A percentile compares a stretch with the other conserved stretches of the same genome.
phyloP scores from a whole-genome alignment of 2,797 vertebrate genomes.

The Borostomias antarcticus region DNA sequence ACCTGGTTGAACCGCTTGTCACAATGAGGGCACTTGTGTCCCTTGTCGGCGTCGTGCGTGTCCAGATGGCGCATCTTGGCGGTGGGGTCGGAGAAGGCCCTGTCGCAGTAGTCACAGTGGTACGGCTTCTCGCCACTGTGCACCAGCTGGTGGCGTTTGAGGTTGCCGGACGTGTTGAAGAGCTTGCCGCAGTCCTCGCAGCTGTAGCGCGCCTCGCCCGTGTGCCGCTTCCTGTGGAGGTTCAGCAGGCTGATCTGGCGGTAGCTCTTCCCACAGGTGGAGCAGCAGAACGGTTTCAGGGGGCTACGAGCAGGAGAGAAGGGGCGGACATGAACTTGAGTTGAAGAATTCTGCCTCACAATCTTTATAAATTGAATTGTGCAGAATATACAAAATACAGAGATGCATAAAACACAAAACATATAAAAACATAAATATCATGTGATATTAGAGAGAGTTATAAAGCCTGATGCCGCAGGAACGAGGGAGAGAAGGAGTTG shows the following conservation, averaged over 20 bases:
- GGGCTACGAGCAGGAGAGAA: conserved; percentile 72
- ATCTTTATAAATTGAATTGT: too few species aligned
- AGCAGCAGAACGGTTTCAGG: conserved; percentile 93
- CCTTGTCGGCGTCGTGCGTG: conserved; percentile 95
- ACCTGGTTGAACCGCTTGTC: conserved; percentile 99
- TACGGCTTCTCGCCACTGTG: conserved; percentile 98
- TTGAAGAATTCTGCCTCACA: too few species aligned
- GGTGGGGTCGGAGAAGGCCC: conserved; percentile 95
- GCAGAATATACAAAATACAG: too few species aligned
- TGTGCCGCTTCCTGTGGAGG: conserved; percentile 96
- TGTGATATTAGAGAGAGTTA: too few species aligned
- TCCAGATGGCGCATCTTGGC: conserved; percentile 98
- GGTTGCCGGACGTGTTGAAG: conserved; percentile 96
- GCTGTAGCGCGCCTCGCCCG: conserved; percentile 91
- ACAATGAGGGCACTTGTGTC: conserved; percentile 94
- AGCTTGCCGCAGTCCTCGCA: conserved; percentile 93
- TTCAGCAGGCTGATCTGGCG: conserved; percentile 97
- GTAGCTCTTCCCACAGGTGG: conserved; percentile 96
- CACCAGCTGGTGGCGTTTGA: conserved; percentile 96
- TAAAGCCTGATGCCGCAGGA: too few species aligned
- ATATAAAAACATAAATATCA: too few species aligned
- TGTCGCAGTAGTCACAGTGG: conserved; percentile 92
- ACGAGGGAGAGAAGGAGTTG: not conserved
- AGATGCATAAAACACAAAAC: too few species aligned
- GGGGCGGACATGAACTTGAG: not conserved